phyloP scores from a whole-genome alignment of 2,888 invertebrate genomes.

The Thereva nobilitata region DNA sequence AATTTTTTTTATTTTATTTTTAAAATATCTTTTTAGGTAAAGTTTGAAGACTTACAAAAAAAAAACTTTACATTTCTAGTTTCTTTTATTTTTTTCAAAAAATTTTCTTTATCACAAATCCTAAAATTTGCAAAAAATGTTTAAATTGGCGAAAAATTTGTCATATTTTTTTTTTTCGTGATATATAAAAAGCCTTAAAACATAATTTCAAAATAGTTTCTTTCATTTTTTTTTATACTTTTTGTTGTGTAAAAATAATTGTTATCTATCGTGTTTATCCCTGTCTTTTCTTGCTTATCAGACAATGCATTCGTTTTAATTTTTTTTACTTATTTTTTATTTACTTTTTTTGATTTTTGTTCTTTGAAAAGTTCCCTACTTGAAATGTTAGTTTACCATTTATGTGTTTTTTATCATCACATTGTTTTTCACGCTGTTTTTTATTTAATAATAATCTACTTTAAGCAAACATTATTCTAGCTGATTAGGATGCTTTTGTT shows the following conservation, averaged over 20 bases:
- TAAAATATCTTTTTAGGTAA: too few species aligned
- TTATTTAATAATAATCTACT: constrained; percentile 13
- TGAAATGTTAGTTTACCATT: constrained; percentile 7
- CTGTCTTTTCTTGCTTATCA: neutral
- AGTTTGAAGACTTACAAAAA: too few species aligned
- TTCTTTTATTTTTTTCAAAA: neutral
- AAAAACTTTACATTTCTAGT: neutral
- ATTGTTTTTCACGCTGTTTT: constrained; percentile 19
- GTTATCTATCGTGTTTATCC: constrained; percentile 1
- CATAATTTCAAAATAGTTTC: too few species aligned
- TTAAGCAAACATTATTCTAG: constrained; percentile 27
- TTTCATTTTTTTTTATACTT: too few species aligned
- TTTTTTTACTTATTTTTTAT: constrained; percentile 10
- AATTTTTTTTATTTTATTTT: too few species aligned
- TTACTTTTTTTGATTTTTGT: constrained; percentile 7
- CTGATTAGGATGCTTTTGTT: constrained; percentile 3
- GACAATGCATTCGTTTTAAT: neutral
- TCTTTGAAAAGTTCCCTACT: too few species aligned
- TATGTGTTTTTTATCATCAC: constrained; percentile 24
- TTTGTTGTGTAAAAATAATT: too few species aligned
- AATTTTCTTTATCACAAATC: constrained; percentile 24
- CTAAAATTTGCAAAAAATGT: constrained; percentile 17
- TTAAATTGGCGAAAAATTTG: neutral
- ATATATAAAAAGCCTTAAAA: too few species aligned
- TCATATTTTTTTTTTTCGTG: too few species aligned